Evolutionary conservation across 2,888 invertebrate species (phyloP).

Genomic region (Perizoma affinitatum): DNA sequence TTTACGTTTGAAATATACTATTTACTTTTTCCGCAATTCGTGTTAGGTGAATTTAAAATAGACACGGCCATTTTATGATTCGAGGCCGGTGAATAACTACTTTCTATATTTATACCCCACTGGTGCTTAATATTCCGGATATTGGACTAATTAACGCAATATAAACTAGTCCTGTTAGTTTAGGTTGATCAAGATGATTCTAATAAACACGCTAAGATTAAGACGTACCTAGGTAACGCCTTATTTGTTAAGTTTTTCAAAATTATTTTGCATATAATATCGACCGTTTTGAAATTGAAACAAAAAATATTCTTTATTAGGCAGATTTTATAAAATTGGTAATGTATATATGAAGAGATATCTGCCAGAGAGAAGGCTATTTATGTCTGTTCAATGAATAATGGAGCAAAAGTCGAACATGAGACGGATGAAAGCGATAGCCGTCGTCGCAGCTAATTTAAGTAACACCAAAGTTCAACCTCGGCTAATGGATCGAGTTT

Average conservation of each 20-base stretch:
- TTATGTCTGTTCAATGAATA: conserved; percentile 17
- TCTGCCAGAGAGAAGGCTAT: conserved; percentile 11
- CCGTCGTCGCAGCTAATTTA: conserved; percentile 33
- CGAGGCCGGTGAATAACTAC: conserved; percentile 62
- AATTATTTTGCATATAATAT: neutral
- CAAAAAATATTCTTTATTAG: too few species aligned
- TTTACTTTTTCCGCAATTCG: conserved; percentile 58
- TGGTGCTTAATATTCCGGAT: conserved; percentile 34
- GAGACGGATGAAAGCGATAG: conserved; percentile 27
- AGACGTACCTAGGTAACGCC: too few species aligned
- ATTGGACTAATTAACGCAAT: conserved; percentile 23
- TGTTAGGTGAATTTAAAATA: conserved; percentile 68
- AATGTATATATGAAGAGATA: neutral
- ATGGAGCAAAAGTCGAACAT: conserved; percentile 26
- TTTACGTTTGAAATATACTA: conserved; percentile 52
- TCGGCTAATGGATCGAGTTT: conserved; percentile 27
- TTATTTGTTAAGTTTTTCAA: conserved; percentile 8
- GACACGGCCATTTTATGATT: conserved; percentile 68
- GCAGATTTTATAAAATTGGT: too few species aligned
- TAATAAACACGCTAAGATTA: neutral
- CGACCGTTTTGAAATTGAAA: neutral
- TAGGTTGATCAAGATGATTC: conserved; percentile 6
- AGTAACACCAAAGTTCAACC: conserved; percentile 35
- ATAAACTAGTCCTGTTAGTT: conserved; percentile 18
- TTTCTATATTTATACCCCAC: conserved; percentile 46